A percentile compares a stretch with the other conserved stretches of the same genome.
Conservation (phyloP, 2,113 vertebrate species). For the Delphinus delphis region DNA sequence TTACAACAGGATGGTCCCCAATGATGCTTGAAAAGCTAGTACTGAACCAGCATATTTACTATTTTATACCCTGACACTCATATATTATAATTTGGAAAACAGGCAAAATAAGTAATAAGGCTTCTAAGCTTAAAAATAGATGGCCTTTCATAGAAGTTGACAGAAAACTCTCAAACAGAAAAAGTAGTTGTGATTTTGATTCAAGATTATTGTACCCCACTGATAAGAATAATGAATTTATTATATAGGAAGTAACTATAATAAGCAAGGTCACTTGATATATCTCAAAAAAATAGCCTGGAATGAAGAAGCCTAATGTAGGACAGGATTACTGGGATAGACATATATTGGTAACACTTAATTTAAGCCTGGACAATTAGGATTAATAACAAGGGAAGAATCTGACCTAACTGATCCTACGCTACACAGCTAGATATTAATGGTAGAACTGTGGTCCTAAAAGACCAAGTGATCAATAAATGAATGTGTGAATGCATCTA, state of each 20-base stretch:
- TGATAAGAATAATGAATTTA: not conserved
- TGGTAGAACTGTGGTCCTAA: not conserved
- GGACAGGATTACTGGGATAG: not conserved
- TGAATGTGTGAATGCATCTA: not conserved
- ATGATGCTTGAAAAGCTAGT: not conserved
- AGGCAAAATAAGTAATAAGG: not conserved
- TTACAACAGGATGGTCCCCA: not conserved
- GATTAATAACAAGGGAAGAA: constrained; percentile 44
- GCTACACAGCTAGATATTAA: constrained; percentile 23
- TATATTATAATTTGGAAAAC: not conserved
- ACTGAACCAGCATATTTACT: not conserved
- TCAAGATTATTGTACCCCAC: not conserved
- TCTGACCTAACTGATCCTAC: not conserved
- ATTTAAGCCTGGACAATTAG: not conserved
- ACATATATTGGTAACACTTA: not conserved
- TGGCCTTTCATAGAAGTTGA: not conserved
- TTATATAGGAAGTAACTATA: not conserved
- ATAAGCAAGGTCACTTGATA: not conserved
- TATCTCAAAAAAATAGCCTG: not conserved
- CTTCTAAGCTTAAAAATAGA: not conserved
- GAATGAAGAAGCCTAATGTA: not conserved
- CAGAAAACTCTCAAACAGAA: not conserved
- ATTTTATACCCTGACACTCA: not conserved
- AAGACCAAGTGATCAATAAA: constrained; percentile 11
- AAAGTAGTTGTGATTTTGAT: not conserved